Conservation (phyloP, 2,888 invertebrate species). For the Heliconius ismenius region DNA sequence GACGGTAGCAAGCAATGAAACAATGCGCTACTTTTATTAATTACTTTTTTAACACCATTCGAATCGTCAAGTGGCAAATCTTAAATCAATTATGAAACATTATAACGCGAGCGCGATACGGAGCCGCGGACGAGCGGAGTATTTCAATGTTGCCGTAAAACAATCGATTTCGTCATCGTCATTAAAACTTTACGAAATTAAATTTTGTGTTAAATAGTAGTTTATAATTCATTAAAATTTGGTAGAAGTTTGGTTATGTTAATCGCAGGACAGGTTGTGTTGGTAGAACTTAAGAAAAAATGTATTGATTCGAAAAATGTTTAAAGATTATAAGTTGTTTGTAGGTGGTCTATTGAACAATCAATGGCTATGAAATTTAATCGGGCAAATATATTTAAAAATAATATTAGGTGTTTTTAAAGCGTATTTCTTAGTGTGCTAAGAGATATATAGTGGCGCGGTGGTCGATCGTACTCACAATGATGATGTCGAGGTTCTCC, state of each 20-base stretch:
- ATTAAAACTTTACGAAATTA: not conserved
- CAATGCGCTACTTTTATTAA: constrained; percentile 16
- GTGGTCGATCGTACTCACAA: constrained; percentile 92
- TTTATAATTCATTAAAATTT: not conserved
- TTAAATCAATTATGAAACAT: constrained; percentile 21
- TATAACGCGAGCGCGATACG: constrained; percentile 8
- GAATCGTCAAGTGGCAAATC: constrained; percentile 16
- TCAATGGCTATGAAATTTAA: too few species aligned
- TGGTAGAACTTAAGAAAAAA: too few species aligned
- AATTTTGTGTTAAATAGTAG: not conserved
- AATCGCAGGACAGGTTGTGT: too few species aligned
- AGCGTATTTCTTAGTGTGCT: too few species aligned
- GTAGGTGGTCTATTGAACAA: too few species aligned
- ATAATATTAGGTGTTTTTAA: too few species aligned
- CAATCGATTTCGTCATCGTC: constrained; percentile 12
- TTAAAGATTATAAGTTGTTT: too few species aligned
- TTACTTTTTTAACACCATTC: constrained; percentile 12
- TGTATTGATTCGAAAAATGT: too few species aligned
- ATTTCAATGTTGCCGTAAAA: constrained; percentile 8
- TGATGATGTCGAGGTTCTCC: constrained; percentile 97
- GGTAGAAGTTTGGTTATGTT: too few species aligned
- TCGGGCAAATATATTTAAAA: too few species aligned
- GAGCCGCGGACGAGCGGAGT: not conserved
- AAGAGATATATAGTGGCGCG: constrained; percentile 78
- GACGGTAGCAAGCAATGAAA: constrained; percentile 1